Evolutionary conservation across 2,797 vertebrate genomes (phyloP).

Genomic region (Mormyrus proboscirostris): DNA sequence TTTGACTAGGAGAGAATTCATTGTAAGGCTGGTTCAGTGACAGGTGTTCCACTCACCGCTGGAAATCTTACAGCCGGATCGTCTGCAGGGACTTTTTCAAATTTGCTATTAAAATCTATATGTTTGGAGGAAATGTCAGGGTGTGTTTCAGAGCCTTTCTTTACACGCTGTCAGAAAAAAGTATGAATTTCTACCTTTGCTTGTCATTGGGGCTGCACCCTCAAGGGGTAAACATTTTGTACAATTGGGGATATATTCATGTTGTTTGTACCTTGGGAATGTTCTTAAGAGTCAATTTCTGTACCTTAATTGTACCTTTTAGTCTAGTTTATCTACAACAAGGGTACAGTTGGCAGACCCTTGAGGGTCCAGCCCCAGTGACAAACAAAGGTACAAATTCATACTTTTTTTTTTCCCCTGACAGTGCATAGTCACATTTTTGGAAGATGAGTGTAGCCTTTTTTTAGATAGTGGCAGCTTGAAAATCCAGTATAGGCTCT

Average conservation of each 20-base stretch:
- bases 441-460: not conserved
- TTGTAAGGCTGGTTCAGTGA: not conserved
- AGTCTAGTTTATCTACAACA: not conserved
- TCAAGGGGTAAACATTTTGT: not conserved
- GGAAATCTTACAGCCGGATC: not conserved
- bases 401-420: not conserved
- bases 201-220: not conserved
- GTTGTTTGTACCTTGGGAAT: not conserved
- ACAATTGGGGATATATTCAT: not conserved
- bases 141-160: not conserved
- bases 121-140: not conserved
- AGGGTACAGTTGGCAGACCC: not conserved
- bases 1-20: not conserved
- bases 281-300: not conserved
- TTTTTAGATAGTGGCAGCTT: not conserved
- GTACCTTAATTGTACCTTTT: not conserved
- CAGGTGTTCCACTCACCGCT: not conserved
- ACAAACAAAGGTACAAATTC: not conserved
- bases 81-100: not conserved
- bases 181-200: not conserved
- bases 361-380: not conserved
- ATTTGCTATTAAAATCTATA: slow-evolving; percentile 7
- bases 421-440: not conserved
- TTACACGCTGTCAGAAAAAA: not conserved
- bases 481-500: not conserved